phyloP scores from a whole-genome alignment of 2,113 vertebrate species.

The Synodontis membranacea region DNA sequence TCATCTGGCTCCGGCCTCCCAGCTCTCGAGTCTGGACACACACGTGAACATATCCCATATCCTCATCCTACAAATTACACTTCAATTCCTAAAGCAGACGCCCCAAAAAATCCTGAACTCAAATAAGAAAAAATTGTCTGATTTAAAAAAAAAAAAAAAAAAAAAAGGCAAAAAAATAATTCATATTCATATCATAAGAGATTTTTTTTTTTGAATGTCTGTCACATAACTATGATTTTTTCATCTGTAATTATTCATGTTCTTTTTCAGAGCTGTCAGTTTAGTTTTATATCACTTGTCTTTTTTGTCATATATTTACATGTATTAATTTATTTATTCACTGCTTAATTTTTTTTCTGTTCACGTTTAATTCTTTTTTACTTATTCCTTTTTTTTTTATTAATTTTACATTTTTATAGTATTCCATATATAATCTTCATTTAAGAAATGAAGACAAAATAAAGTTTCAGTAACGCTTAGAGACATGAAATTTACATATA shows the following conservation, averaged over 20 bases:
- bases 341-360: not conserved
- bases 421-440: not conserved
- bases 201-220: not conserved
- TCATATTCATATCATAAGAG: no score
- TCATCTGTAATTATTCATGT: not conserved
- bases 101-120: no score
- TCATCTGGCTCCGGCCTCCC: constrained; percentile 44
- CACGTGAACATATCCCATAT: no score
- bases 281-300: not conserved
- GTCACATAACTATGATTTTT: not conserved
- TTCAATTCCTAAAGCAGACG: no score
- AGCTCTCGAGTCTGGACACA: constrained; percentile 65
- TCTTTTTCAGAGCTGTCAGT: not conserved
- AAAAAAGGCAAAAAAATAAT: not conserved
- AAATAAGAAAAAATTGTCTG: no score
- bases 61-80: no score
- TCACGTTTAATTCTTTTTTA: not conserved
- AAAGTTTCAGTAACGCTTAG: not conserved
- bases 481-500: not conserved
- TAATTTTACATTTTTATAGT: not conserved
- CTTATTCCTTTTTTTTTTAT: not conserved
- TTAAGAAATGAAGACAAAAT: not conserved
- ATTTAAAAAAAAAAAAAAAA: not conserved
- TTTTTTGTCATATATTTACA: not conserved
- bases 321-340: not conserved